phyloP scores from a whole-genome alignment of 2,113 vertebrate genomes.

The Dasyprocta punctata region DNA sequence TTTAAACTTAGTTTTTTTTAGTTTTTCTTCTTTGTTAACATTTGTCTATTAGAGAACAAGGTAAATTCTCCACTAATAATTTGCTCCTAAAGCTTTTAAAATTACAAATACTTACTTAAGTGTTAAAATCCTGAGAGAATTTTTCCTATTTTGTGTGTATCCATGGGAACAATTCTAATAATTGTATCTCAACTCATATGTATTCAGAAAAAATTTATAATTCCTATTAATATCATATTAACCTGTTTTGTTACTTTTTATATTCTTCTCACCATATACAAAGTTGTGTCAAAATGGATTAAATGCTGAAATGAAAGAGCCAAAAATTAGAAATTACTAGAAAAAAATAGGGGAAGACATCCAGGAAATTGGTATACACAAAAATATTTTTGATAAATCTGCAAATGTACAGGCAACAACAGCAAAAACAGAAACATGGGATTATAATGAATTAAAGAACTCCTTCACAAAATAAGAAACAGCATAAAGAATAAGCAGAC shows the following conservation, averaged over 20 bases:
- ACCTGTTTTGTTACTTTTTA: not conserved
- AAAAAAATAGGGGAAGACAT: not conserved
- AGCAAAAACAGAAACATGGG: not conserved
- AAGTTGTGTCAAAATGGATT: not conserved
- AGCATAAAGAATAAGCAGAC: too few relatives aligned
- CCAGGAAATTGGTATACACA: not conserved
- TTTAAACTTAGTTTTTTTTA: not conserved
- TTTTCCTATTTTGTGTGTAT: not conserved
- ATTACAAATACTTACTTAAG: not conserved
- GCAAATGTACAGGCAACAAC: not conserved
- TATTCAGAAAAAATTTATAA: not conserved
- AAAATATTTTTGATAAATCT: not conserved
- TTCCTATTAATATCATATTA: not conserved
- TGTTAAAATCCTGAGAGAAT: not conserved
- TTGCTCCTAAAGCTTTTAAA: not conserved
- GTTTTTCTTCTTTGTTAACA: accelerated
- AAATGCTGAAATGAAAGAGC: not conserved
- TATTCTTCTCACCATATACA: not conserved
- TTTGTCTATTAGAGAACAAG: not conserved
- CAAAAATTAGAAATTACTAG: not conserved
- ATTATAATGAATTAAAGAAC: not conserved
- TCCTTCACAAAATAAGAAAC: not conserved
- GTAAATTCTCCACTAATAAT: not conserved
- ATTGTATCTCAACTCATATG: not conserved
- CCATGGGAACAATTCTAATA: not conserved